A percentile compares a stretch with the other conserved stretches of the same genome.
These are phyloP conservation scores for Lysandra coridon DNA, from an alignment of 2,888 invertebrate species.

Conservation along the genomic window DNA sequence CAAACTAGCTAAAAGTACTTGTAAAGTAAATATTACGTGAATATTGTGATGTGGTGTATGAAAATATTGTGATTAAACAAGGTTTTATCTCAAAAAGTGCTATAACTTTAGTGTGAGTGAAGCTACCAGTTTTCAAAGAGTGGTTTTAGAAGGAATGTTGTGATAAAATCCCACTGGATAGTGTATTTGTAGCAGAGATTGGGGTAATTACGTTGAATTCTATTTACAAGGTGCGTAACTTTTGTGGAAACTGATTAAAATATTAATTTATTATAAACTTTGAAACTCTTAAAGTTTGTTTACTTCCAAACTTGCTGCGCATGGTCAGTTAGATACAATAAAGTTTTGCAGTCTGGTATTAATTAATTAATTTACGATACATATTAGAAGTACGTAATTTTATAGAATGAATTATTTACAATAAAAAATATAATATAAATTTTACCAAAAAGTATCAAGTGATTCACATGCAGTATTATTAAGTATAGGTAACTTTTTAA, in stretches of 20 bases:
- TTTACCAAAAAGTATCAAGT: not conserved
- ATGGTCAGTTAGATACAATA: constrained; percentile 56
- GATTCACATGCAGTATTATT: not conserved
- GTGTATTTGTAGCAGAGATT: constrained; percentile 58
- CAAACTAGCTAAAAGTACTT: constrained; percentile 52
- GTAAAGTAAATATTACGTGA: constrained; percentile 50
- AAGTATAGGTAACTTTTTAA: not conserved
- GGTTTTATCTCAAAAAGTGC: constrained; percentile 70
- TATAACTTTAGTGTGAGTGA: constrained; percentile 60
- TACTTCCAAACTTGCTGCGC: constrained; percentile 67
- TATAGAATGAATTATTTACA: not conserved
- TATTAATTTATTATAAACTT: constrained; percentile 53
- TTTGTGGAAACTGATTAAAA: constrained; percentile 37
- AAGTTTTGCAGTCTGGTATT: constrained; percentile 43
- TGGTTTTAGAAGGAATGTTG: constrained; percentile 73
- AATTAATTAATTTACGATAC: not conserved
- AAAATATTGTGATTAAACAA: constrained; percentile 52
- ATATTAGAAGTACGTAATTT: not conserved
- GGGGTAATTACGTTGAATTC: constrained; percentile 53
- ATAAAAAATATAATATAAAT: not conserved
- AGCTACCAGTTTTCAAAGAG: constrained; percentile 71
- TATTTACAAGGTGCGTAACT: constrained; percentile 59
- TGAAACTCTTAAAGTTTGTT: constrained; percentile 65
- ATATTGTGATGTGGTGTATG: constrained; percentile 48
- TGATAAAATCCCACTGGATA: constrained; percentile 71